Evolutionary conservation across 2,888 invertebrate genomes (phyloP), one percentile per base, ranked within the genome.

Genomic region (Drosophila limbata): DNA sequence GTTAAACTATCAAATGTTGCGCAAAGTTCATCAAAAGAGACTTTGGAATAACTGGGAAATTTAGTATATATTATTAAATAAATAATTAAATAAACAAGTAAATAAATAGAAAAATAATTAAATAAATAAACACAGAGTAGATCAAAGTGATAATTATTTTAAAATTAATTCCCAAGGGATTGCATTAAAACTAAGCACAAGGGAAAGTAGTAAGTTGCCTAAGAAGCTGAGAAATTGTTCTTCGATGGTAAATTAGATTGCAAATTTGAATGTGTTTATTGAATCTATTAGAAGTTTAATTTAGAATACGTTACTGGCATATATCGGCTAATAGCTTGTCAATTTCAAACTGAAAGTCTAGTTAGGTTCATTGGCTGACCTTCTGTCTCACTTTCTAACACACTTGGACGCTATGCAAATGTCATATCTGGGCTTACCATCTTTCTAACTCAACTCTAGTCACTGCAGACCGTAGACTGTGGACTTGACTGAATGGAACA

Each of bases 311-410:
- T n/a, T 45, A 44, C 33, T 5, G 17, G 33, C 13, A 33, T 51
- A 21, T n/a, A 17, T 25, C 11, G 21, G 28, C 19, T 11, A 45
- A 64, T 39, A 63, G 19, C 50, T 47, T 31, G 37, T 55, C 37
- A 57, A 57, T 35, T 57, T 40, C 33, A 10, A 35, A 33, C 35
- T 21, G 39, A 56, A 63, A 60, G 35, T 64, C 56, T 40, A 52
- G 42, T 28, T 31, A 9, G 21, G 63, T 63, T 70, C 40, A 51
- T 50, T 57, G n/a, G 33, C 33, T 57, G 56, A 60, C 40, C 64
- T 45, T 35, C 55, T 65, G 44, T 57, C 35, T 76, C 70, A 75
- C 65, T 74, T 74, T 75, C 70, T 61, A 69, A 42, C 63, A 74
- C 53, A 75, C 55, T 65, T 47, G 17, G 51, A 28, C 37, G 39